Percentiles rank a stretch among this genome's conserved stretches.
Conservation (phyloP, 2,113 vertebrate genomes). For the Dipodomys spectabilis region DNA sequence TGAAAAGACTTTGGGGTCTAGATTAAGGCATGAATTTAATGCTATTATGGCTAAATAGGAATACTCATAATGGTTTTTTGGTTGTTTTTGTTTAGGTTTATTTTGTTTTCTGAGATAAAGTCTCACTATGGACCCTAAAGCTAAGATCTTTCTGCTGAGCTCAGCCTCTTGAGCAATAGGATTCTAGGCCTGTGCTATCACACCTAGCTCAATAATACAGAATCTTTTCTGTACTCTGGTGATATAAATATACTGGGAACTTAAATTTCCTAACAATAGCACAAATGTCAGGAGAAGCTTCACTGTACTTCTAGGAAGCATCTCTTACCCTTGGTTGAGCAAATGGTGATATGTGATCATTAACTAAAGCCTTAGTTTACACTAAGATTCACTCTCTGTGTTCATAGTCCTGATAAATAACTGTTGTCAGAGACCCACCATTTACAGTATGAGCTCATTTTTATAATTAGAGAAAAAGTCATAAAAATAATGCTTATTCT, state of each 20-base stretch:
- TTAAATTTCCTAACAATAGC: no score
- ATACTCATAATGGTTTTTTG: no score
- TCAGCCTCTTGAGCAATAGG: not conserved
- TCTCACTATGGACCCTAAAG: not conserved
- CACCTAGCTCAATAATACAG: not conserved
- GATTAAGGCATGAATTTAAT: no score
- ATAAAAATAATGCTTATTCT: not conserved
- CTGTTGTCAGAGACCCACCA: not conserved
- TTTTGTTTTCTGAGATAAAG: not conserved
- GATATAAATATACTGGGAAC: no score
- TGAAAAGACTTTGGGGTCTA: no score
- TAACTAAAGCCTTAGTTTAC: not conserved
- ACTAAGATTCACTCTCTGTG: not conserved
- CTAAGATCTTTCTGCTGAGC: not conserved
- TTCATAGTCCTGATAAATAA: not conserved
- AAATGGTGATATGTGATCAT: not conserved
- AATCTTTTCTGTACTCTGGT: no score
- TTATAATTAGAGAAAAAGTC: constrained; percentile 21
- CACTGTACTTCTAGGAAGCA: no score
- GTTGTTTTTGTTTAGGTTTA: not conserved
- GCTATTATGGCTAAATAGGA: no score
- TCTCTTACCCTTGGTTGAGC: not conserved
- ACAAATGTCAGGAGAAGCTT: no score
- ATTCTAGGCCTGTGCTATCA: not conserved
- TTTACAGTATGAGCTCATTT: not conserved